A percentile compares a stretch with the other conserved stretches of the same genome.
phyloP scores from a whole-genome alignment of 2,113 vertebrate species.

The Calyptomena viridis region DNA sequence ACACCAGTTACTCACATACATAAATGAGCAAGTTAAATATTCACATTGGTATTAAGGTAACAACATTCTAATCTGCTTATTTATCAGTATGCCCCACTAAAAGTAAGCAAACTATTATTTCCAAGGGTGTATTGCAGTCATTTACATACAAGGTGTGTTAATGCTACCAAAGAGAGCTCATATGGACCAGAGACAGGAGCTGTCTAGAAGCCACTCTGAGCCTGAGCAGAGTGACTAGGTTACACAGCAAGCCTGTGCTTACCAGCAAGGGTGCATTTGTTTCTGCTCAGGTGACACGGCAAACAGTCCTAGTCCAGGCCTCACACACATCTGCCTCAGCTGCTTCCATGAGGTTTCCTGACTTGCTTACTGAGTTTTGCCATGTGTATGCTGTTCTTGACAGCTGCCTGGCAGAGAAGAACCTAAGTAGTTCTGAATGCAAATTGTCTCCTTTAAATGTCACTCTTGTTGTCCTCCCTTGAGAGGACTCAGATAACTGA shows the following conservation, averaged over 20 bases:
- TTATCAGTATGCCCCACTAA: neutral
- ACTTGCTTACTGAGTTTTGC: neutral
- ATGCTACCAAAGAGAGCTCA: neutral
- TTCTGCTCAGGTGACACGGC: neutral
- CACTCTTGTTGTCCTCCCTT: neutral
- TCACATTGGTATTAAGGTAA: neutral
- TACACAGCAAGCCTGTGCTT: neutral
- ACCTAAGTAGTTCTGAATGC: neutral
- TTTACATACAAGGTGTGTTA: neutral
- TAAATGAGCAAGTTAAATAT: neutral
- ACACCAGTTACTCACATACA: neutral
- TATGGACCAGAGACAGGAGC: neutral
- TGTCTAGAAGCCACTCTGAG: neutral
- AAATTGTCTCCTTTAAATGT: neutral
- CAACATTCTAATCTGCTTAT: neutral
- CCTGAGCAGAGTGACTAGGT: neutral
- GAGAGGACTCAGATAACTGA: neutral
- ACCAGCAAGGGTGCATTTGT: neutral
- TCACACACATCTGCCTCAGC: neutral
- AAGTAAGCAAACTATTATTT: slow-evolving; percentile 11
- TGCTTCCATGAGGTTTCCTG: neutral
- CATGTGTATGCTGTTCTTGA: neutral
- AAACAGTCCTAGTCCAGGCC: neutral
- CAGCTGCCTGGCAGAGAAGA: neutral
- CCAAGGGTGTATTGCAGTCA: neutral